Percentiles rank a stretch among this genome's conserved stretches.
phyloP scores from a whole-genome alignment of 2,113 vertebrate species.

The Rhodinocichla rosea region DNA sequence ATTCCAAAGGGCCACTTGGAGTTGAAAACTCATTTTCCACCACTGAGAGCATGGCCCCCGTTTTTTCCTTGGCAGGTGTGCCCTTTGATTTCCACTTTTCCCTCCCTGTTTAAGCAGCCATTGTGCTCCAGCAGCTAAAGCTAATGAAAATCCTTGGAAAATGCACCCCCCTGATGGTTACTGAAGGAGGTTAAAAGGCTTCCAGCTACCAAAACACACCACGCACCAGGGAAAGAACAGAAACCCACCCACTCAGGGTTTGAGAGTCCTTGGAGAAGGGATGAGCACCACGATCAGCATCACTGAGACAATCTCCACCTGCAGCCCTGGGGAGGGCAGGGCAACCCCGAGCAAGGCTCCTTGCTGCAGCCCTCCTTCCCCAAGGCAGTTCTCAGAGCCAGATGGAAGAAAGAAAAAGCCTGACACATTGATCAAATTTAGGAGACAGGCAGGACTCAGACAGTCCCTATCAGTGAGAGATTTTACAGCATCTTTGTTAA shows the following conservation, averaged over 20 bases:
- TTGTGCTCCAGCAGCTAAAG: neutral
- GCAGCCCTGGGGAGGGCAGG: neutral
- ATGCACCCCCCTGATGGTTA: neutral
- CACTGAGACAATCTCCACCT: neutral
- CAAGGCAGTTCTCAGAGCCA: neutral
- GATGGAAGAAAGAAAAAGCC: neutral
- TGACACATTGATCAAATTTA: conserved; percentile 9
- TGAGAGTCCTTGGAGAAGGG: neutral
- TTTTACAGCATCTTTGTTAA: neutral
- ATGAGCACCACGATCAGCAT: neutral
- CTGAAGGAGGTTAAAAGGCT: neutral
- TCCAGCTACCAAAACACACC: neutral
- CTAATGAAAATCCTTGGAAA: neutral
- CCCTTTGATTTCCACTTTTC: neutral
- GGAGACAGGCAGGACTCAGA: neutral
- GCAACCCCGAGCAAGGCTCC: neutral
- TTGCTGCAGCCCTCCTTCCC: neutral
- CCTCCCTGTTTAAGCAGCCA: neutral
- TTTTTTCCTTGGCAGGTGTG: neutral
- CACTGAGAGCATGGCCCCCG: neutral
- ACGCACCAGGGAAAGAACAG: neutral
- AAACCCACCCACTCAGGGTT: neutral
- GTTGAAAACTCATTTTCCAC: neutral
- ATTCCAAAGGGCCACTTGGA: neutral
- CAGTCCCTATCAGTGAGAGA: neutral